Conservation (phyloP, 2,888 invertebrate species). For the Cistogaster globosa region DNA sequence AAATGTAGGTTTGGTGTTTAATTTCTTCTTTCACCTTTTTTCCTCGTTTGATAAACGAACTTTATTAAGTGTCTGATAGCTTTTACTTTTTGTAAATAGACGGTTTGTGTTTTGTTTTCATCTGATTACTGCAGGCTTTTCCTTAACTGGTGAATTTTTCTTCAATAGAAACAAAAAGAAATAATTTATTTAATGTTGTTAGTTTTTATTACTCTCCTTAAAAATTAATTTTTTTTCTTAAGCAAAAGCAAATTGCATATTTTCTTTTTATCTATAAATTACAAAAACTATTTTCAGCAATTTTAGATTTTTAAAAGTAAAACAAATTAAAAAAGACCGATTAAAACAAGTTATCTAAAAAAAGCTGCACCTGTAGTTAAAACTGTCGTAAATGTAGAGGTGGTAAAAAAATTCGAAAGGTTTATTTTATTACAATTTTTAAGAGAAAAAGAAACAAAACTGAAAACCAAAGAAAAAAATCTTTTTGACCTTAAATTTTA, state of each 20-base stretch:
- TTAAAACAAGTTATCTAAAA: conserved; percentile 21
- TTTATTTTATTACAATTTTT: neutral
- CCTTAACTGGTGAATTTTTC: conserved; percentile 26
- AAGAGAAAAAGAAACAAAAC: too few species aligned
- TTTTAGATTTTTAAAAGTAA: conserved; percentile 26
- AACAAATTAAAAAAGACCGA: conserved; percentile 28
- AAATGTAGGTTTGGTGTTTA: conserved; percentile 46
- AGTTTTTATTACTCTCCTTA: conserved; percentile 30
- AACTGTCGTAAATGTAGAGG: neutral
- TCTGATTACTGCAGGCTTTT: conserved; percentile 8
- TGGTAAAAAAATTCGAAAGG: conserved; percentile 5
- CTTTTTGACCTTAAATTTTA: too few species aligned
- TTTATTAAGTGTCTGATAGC: conserved; percentile 54
- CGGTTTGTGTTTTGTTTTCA: conserved; percentile 34
- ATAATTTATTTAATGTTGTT: too few species aligned
- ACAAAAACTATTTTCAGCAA: conserved; percentile 5
- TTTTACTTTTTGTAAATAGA: conserved; percentile 65
- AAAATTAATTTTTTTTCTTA: conserved; percentile 38
- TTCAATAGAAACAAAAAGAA: neutral
- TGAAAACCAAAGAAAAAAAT: too few species aligned
- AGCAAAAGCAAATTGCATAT: conserved; percentile 6
- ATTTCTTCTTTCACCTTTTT: conserved; percentile 47
- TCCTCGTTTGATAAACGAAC: conserved; percentile 58
- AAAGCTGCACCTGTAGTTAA: conserved; percentile 23
- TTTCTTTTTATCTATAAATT: conserved; percentile 13